phyloP scores from a whole-genome alignment of 2,113 vertebrate genomes.

The Apteryx mantelli region DNA sequence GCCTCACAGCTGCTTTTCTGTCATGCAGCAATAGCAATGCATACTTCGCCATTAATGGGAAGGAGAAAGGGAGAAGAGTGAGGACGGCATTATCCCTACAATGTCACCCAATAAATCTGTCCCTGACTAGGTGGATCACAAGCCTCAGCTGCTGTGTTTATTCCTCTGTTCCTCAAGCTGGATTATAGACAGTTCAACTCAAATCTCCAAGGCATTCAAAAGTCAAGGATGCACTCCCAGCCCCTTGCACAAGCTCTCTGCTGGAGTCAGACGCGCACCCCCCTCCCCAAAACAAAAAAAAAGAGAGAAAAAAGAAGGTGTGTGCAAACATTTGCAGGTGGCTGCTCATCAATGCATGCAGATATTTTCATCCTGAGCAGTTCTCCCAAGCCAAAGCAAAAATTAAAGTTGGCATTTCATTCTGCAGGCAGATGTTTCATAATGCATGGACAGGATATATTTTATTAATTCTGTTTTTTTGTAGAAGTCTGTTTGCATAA shows the following conservation, averaged over 20 bases:
- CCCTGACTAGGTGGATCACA: accelerated
- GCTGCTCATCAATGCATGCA: background rate
- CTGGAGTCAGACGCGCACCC: background rate
- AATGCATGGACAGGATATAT: conserved; percentile 53
- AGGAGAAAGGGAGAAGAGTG: background rate
- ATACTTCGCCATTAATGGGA: background rate
- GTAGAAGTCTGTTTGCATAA: conserved; percentile 11
- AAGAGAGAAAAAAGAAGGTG: background rate
- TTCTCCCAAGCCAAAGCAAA: background rate
- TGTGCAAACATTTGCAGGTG: background rate
- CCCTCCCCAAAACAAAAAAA: background rate
- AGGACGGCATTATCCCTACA: background rate
- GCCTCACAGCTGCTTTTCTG: background rate
- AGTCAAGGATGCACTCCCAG: background rate
- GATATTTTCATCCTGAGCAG: background rate
- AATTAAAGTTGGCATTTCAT: conserved; percentile 30
- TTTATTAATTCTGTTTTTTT: conserved; percentile 50
- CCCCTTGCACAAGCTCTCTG: background rate
- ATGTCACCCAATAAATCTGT: background rate
- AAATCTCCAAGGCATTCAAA: background rate
- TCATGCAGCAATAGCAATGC: background rate
- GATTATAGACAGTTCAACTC: background rate
- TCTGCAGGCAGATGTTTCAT: conserved; percentile 59
- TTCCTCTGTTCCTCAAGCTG: background rate
- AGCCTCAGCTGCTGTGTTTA: background rate